Percentiles rank a stretch among this genome's conserved stretches.
Conservation (phyloP, 92 coral and sea anemone genomes). For the Virgularia gustaviana region DNA sequence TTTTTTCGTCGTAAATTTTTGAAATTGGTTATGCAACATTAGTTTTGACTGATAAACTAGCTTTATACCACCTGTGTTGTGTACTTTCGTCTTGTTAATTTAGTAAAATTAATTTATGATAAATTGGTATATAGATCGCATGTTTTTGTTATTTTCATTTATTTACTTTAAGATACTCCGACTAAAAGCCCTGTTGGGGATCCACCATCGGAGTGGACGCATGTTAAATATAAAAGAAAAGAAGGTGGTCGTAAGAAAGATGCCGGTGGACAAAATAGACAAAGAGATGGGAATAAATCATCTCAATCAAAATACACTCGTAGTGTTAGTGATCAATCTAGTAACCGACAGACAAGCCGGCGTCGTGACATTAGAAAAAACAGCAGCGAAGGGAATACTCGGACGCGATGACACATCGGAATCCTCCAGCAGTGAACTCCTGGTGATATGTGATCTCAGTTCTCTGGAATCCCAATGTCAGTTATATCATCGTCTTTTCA, state of each 20-base stretch:
- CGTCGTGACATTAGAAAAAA: not conserved
- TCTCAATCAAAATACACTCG: constrained; percentile 7
- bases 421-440: no score
- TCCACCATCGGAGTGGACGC: constrained; percentile 25
- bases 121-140: no score
- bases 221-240: constrained; percentile 16
- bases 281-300: not conserved
- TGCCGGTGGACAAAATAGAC: not conserved
- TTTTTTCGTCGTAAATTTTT: no score
- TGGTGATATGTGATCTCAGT: no score
- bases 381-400: not conserved
- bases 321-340: constrained; percentile 22
- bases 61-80: no score
- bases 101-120: no score
- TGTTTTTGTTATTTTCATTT: not conserved
- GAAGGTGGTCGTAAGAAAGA: not conserved
- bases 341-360: constrained; percentile 3
- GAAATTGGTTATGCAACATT: no score
- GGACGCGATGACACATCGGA: constrained; percentile 1
- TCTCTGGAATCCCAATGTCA: no score
- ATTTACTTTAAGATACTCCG: not conserved
- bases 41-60: no score
- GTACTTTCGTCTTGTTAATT: no score
- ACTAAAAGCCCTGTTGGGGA: constrained; percentile 3
- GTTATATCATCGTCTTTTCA: no score